Evolutionary conservation across 2,888 invertebrate genomes (phyloP).

Genomic region (Himalopsyche japonica): DNA sequence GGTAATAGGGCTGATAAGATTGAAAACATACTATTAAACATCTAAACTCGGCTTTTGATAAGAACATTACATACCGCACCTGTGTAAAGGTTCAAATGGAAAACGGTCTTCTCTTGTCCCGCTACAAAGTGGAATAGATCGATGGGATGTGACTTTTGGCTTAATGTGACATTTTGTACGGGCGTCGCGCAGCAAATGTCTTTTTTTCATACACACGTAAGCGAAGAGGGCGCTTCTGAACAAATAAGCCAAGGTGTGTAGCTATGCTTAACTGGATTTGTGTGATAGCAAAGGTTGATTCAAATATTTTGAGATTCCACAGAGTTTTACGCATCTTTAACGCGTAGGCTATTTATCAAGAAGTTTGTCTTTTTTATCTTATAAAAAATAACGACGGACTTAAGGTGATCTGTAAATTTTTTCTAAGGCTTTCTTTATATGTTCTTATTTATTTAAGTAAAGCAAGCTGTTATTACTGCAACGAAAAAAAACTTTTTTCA

Average conservation of each 20-base stretch:
- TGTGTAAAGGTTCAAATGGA: neutral
- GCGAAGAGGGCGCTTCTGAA: neutral
- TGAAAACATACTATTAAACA: neutral
- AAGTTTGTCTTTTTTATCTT: too few species aligned
- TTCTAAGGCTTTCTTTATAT: too few species aligned
- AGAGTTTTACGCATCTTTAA: neutral
- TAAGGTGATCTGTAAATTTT: too few species aligned
- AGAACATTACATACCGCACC: neutral
- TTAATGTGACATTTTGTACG: slow-evolving; percentile 26
- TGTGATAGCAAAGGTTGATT: neutral
- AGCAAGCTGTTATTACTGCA: too few species aligned
- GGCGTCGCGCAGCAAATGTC: neutral
- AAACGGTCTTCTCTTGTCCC: neutral
- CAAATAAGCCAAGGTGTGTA: neutral
- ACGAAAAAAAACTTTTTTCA: too few species aligned
- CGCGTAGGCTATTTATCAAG: too few species aligned
- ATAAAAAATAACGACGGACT: too few species aligned
- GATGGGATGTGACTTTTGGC: slow-evolving; percentile 29
- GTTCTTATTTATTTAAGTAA: too few species aligned
- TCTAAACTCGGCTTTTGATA: neutral
- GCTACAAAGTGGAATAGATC: slow-evolving; percentile 29
- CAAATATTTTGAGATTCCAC: neutral
- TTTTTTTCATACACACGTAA: slow-evolving; percentile 1
- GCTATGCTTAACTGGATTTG: neutral
- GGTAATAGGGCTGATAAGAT: too few species aligned